Evolutionary conservation across 2,797 vertebrate genomes (phyloP), one percentile per base, ranked within the genome.

Genomic region (Lutjanus campechanus): DNA sequence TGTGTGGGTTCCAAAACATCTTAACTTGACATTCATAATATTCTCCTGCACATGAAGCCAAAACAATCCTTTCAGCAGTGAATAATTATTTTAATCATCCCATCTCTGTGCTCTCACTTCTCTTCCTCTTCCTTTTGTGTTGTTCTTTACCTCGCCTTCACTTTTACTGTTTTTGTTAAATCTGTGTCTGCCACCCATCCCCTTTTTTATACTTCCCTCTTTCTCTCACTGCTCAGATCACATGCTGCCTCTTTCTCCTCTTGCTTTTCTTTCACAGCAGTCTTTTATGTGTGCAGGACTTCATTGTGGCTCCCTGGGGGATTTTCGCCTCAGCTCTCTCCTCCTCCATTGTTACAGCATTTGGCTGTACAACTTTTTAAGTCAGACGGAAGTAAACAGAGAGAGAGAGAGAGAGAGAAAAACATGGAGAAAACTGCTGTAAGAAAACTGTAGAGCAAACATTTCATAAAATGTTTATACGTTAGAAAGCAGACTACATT

Each of bases 291-390:
- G 76, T 85, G 65, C 65, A 59, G 59, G 66, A 90, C 88, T 87
- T 91, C 36, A 88, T 90, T 91, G 85, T 90, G 86, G 86, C 91
- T 91, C 95, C 86, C 92, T 1, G 78, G 91, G 85, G 93, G 88
- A 80, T 72, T 70, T 59, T 74, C 15, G 53, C 72, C 66, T 82
- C 63, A 19, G n/a, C 41, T 40, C 65, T 66, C 25, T 76, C 65
- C 79, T 76, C 73, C 85, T 88, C 76, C 69, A 85, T 87, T 92
- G 88, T 91, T 83, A 55, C 29, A 75, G 63, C 56, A 72, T 84
- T 77, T 83, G 60, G 73, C 53, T 62, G 53, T 25, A 13, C 43
- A 72, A 54, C 36, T 69, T 78, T 85, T 82, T 41, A 73, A 80
- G 44, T 20, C 53, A 20, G 19, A 19, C 10, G 17, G 12, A 59